Base-by-base conservation (phyloP, 2,888 invertebrate species). In the Piscicola geometra region DNA sequence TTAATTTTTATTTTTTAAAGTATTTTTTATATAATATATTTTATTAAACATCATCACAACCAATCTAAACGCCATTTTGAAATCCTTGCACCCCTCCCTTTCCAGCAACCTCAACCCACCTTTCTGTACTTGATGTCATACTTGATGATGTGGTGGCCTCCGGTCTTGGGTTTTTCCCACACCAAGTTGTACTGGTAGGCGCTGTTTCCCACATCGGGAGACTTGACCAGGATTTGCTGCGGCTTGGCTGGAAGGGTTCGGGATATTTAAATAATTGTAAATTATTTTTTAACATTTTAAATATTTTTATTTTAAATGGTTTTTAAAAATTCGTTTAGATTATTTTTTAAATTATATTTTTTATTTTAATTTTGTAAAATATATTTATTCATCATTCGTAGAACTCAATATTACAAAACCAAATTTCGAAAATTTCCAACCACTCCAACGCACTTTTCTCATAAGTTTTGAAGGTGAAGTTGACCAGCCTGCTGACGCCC, bases 101-200 rank as follows among this genome's bases (percentile, higher is more conserved):
- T 56, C 32, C 1, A n/a, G 30, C 28, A 25, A 1, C 28, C 15
- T 25, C 3, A 50, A 76, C 77, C 41, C 73, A 82, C 82, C 80
- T 73, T 71, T 21, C 79, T 32, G 76, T 79, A 80, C 52, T 77
- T 78, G 71, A 82, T 78, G 56, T 75, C 71, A 73, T 81, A 82
- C 71, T 80, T 78, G 30, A 71, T 78, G 74, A 82, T 80, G 5
- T 78, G 79, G 15, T 76, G 67, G 0, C 82, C 82, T 1, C 82
- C 82, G 32, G 80, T 80, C 50, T 78, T 71, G 18, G 81, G 81
- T 66, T 78, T 77, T 41, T 79, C 78, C 82, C 82, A 82, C 9
- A 33, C 72, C 36, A 81, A 35, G 56, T 75, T 72, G 70, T 78
- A 76, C 25, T 79, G 76, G 64, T 69, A 60, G 12, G 76, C 67